Evolutionary conservation across 2,888 invertebrate genomes (phyloP).

Genomic region (Habrosyne pyritoides): DNA sequence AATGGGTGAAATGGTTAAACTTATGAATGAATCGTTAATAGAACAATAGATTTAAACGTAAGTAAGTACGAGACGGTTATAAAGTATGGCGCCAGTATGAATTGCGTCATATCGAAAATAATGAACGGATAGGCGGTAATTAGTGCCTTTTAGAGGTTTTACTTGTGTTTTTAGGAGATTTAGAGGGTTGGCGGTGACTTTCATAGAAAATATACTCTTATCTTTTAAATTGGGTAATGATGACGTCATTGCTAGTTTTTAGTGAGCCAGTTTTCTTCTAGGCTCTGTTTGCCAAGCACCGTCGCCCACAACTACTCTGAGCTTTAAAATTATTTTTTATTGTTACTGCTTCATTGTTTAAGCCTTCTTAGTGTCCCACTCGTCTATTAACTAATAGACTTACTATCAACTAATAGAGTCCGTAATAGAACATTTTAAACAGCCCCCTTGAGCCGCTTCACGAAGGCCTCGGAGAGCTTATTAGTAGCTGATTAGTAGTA

Average conservation of each 20-base stretch:
- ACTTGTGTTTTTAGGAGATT: background rate
- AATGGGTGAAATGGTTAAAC: constrained; percentile 44
- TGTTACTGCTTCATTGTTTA: too few species aligned
- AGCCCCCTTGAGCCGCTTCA: too few species aligned
- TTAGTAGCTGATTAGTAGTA: too few species aligned
- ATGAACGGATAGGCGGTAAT: constrained; percentile 9
- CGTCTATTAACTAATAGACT: too few species aligned
- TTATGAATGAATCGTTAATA: constrained; percentile 55
- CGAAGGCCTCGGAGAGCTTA: too few species aligned
- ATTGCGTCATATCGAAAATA: constrained; percentile 36
- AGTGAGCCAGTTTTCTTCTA: background rate
- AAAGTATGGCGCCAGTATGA: constrained; percentile 50
- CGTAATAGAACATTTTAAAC: too few species aligned
- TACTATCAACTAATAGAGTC: too few species aligned
- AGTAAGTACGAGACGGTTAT: constrained; percentile 31
- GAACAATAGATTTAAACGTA: constrained; percentile 50
- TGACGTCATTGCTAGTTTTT: background rate
- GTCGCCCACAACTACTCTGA: too few species aligned
- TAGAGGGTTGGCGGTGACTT: background rate
- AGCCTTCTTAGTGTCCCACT: too few species aligned
- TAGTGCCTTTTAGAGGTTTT: background rate
- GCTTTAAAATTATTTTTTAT: too few species aligned
- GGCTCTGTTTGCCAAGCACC: too few species aligned
- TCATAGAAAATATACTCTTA: background rate
- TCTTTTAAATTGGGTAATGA: background rate